Conservation (phyloP, 1,140 invertebrate genomes). For the Papilio machaon region DNA sequence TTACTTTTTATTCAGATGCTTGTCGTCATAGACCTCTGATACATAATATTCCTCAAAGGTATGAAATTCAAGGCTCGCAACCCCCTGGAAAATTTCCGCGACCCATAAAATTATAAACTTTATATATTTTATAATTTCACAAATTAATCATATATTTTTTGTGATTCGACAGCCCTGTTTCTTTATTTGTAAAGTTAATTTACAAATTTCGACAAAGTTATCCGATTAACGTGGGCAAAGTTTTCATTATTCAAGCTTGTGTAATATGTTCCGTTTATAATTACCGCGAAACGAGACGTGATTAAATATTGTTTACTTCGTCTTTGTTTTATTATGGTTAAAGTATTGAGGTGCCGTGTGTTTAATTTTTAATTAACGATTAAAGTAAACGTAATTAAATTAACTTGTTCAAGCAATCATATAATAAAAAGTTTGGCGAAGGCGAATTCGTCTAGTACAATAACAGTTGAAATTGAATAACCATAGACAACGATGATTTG, state of each 20-base stretch:
- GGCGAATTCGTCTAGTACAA: too few species aligned
- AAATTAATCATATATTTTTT: background rate
- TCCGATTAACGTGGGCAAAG: slow-evolving; percentile 20
- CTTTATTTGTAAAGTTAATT: slow-evolving; percentile 20
- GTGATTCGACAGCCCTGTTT: background rate
- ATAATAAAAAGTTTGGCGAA: too few species aligned
- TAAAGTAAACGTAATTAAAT: background rate
- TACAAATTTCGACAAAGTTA: slow-evolving; percentile 23
- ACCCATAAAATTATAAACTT: too few species aligned
- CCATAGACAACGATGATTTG: background rate
- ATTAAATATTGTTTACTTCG: slow-evolving; percentile 35
- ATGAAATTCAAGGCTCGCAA: too few species aligned
- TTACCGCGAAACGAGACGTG: slow-evolving; percentile 16
- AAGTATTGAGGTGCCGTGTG: background rate
- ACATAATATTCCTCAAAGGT: too few species aligned
- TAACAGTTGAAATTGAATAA: background rate
- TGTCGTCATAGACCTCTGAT: too few species aligned
- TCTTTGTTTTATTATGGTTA: slow-evolving; percentile 15
- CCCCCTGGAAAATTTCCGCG: too few species aligned
- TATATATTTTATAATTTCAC: too few species aligned
- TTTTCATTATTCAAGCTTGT: slow-evolving; percentile 36
- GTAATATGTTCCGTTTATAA: slow-evolving; percentile 33
- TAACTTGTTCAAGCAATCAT: background rate
- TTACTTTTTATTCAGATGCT: too few species aligned
- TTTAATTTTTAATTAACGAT: slow-evolving; percentile 8